Conservation (phyloP, 2,797 vertebrate genomes). For the Helicolenus hilgendorfi region DNA sequence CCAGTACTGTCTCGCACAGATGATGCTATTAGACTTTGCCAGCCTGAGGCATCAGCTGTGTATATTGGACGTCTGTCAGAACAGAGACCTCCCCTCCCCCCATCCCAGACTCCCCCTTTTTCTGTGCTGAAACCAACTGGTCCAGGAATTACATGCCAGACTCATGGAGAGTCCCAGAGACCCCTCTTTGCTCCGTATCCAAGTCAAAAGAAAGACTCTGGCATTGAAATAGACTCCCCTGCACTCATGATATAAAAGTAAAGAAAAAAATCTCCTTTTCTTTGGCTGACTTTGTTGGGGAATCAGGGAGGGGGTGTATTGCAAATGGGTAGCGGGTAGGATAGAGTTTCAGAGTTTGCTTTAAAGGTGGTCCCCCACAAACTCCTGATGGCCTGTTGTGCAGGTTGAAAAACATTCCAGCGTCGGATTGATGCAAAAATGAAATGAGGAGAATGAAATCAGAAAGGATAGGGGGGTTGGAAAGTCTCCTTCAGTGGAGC, state of each 20-base stretch:
- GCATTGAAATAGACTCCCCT: constrained; percentile 43
- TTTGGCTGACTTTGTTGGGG: constrained; percentile 37
- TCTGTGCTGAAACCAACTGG: constrained; percentile 78
- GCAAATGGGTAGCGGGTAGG: constrained; percentile 30
- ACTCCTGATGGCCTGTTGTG: constrained; percentile 64
- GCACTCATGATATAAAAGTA: constrained; percentile 32
- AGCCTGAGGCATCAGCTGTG: constrained; percentile 84
- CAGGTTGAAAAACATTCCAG: constrained; percentile 75
- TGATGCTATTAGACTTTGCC: constrained; percentile 83
- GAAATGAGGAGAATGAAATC: constrained; percentile 70
- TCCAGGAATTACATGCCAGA: constrained; percentile 80
- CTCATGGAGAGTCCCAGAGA: constrained; percentile 69
- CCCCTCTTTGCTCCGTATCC: constrained; percentile 60
- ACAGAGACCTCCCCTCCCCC: constrained; percentile 32
- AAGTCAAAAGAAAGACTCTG: constrained; percentile 74
- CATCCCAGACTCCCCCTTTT: constrained; percentile 42
- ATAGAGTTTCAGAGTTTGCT: constrained; percentile 78
- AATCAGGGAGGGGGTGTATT: constrained; percentile 40
- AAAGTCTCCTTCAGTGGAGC: constrained; percentile 52
- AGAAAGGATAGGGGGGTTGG: constrained; percentile 55
- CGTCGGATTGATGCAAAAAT: constrained; percentile 70
- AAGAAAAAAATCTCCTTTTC: constrained; percentile 50
- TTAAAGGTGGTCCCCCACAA: constrained; percentile 65
- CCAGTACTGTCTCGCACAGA: constrained; percentile 79
- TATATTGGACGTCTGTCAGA: constrained; percentile 81